A percentile compares a stretch with the other conserved stretches of the same genome.
Conservation (phyloP, 2,113 vertebrate species). For the Callipepla californica region DNA sequence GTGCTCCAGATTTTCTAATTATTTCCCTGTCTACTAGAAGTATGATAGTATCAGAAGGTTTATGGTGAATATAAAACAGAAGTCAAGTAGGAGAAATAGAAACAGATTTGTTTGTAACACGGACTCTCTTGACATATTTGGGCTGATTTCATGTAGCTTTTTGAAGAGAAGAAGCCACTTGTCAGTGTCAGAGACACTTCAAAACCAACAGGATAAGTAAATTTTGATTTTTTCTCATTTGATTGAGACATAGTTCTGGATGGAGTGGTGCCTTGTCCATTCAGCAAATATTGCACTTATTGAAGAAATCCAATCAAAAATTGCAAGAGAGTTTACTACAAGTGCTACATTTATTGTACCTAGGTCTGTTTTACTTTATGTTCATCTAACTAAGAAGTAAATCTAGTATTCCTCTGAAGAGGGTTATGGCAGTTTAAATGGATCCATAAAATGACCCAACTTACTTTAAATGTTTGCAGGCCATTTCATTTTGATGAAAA, state of each 20-base stretch:
- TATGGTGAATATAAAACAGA: background rate
- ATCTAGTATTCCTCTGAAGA: background rate
- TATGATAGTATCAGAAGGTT: background rate
- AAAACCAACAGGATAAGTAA: conserved; percentile 76
- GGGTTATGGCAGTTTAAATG: background rate
- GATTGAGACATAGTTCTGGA: background rate
- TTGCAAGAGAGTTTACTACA: background rate
- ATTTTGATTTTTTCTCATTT: background rate
- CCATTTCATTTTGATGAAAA: no score
- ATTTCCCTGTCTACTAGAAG: background rate
- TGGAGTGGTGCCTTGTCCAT: background rate
- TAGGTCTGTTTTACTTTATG: background rate
- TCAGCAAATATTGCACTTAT: background rate
- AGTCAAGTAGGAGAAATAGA: background rate
- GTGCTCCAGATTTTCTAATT: background rate
- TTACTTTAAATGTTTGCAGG: background rate
- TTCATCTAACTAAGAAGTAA: background rate
- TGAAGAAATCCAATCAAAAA: background rate
- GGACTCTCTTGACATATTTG: fast-evolving
- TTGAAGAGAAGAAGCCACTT: background rate
- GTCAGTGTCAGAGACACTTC: conserved; percentile 67
- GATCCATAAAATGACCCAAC: background rate
- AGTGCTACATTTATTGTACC: background rate
- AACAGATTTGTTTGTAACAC: background rate
- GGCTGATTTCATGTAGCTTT: background rate